Percentiles rank a stretch among this genome's conserved stretches.
phyloP scores from a whole-genome alignment of 2,113 vertebrate genomes.

The Anoura caudifer region DNA sequence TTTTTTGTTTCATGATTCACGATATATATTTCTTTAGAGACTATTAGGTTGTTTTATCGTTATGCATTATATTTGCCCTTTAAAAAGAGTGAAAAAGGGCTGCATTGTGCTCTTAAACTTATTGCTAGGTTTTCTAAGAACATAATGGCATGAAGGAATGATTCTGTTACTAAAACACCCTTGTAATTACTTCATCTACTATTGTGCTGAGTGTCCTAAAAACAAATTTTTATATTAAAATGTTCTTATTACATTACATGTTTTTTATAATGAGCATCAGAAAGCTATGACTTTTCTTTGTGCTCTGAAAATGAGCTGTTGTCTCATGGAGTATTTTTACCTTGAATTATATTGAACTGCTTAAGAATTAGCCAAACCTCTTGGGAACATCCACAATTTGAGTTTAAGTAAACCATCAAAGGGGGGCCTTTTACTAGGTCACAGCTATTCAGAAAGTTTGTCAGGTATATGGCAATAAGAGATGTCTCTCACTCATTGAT shows the following conservation, averaged over 20 bases:
- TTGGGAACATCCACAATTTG: background rate
- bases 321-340: background rate
- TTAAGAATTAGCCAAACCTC: background rate
- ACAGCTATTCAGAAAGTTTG: constrained; percentile 21
- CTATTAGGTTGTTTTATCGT: constrained; percentile 41
- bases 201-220: background rate
- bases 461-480: background rate
- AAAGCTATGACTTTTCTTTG: background rate
- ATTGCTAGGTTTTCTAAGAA: background rate
- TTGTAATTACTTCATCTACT: constrained; percentile 13
- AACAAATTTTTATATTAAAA: constrained; percentile 29
- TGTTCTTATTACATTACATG: background rate
- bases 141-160: background rate
- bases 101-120: background rate
- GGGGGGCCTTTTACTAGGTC: background rate
- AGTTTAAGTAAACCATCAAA: constrained; percentile 5
- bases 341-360: background rate
- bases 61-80: constrained; percentile 36
- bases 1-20: constrained; percentile 11
- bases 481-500: accelerated
- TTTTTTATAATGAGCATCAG: constrained; percentile 27
- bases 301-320: background rate
- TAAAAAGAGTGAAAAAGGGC: background rate
- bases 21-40: constrained; percentile 3
- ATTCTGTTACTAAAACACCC: background rate